Evolutionary conservation across 2,888 invertebrate species (phyloP), one percentile per base, ranked within the genome.

Genomic region (Ormyrus thymus): DNA sequence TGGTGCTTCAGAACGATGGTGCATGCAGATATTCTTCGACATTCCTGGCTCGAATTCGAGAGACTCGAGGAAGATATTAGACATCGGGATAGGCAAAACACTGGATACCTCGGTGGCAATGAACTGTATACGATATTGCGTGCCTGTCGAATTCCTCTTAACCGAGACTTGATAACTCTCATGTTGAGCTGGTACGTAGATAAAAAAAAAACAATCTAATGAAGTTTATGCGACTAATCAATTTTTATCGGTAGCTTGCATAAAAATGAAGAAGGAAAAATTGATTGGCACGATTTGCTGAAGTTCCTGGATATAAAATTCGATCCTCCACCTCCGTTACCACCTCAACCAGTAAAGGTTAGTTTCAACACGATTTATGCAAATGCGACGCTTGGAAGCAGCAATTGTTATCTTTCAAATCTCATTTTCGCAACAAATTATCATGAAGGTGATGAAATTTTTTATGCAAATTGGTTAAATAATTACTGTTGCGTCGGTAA

Each of bases 11-110:
- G 96, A 80, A 93, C 95, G 0, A 90, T 95, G 55, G 93, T 95
- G 4, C 94, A 96, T 80, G 92, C 94, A 13, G 94, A 95, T 79
- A 86, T 97, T 56, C 93, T 93, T n/a, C 92, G 95, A 46, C 92
- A 92, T 5, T 87, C 96, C 4, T 96, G 95, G 95, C 93, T 95
- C 84, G 94, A 94, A 79, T 91, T 94, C 69, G 92, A 92, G 43
- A 91, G 94, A 29, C 84, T 94, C 0, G 90, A 91, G 75, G 94
- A 94, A 84, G 92, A 93, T 84, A 90, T 94, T 66, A 87, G 91
- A 65, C 92, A 93, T 81, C 90, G 92, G 76, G 94, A 94, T 87
- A 91, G 92, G 7, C 84, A 89, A 0, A 92, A 92, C 77, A 90
- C 91, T 7, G 94, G 95, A 11, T 92, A 91, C 81, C 87, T 96